phyloP scores from a whole-genome alignment of 2,888 invertebrate genomes.

The Metacarcinus magister region DNA sequence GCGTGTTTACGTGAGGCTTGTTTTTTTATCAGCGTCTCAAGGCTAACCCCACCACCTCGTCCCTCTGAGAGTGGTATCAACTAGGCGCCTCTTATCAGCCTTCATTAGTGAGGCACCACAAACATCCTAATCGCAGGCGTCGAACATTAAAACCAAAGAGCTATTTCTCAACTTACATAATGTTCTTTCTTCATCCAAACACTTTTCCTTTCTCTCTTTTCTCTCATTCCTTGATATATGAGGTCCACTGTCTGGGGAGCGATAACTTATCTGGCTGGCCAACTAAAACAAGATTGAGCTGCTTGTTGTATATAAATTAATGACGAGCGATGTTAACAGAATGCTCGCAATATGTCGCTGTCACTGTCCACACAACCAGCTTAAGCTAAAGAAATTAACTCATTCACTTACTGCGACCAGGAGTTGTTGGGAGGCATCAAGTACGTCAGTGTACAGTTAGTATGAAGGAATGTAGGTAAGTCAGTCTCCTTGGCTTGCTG shows the following conservation, averaged over 20 bases:
- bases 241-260: not conserved
- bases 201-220: not conserved
- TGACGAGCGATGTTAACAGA: slow-evolving; percentile 16
- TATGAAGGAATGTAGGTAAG: not conserved
- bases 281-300: not conserved
- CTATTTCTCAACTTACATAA: not conserved
- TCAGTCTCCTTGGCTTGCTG: not conserved
- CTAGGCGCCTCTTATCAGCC: not conserved
- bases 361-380: not conserved
- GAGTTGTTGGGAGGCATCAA: not conserved
- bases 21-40: slow-evolving; percentile 39
- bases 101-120: not conserved
- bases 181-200: not conserved
- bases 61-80: not conserved
- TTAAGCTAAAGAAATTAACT: not conserved
- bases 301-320: not conserved
- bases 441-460: not conserved
- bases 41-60: not conserved
- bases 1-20: slow-evolving; percentile 41
- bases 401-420: not conserved
- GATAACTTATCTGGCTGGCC: slow-evolving; percentile 14
- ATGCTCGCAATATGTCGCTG: not conserved
- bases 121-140: slow-evolving; percentile 11
- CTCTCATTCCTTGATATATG: not conserved
- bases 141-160: slow-evolving; percentile 8